phyloP scores from a whole-genome alignment of 2,113 vertebrate species.

The Tragelaphus buxtoni region DNA sequence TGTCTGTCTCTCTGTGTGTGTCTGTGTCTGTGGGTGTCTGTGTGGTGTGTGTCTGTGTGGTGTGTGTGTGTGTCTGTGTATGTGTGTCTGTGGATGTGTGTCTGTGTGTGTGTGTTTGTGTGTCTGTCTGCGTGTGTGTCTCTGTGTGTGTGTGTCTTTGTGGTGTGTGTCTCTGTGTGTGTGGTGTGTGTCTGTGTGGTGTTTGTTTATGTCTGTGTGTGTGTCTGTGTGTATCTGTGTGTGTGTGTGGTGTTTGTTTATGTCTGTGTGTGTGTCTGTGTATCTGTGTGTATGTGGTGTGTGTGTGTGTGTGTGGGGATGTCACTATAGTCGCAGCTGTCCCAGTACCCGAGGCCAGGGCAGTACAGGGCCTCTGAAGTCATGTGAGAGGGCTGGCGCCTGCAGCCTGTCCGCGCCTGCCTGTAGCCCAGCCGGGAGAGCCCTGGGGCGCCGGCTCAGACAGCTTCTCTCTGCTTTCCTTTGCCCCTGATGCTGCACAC shows the following conservation, averaged over 20 bases:
- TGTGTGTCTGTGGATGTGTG: too few relatives aligned
- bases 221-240: too few relatives aligned
- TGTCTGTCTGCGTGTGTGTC: too few relatives aligned
- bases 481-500: not conserved
- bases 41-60: too few relatives aligned
- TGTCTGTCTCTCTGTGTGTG: too few relatives aligned
- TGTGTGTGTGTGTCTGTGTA: too few relatives aligned
- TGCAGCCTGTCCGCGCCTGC: not conserved
- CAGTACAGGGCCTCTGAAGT: not conserved
- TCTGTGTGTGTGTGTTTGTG: too few relatives aligned
- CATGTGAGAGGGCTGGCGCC: not conserved
- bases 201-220: accelerated
- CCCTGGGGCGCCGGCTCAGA: not conserved
- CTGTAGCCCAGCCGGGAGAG: accelerated
- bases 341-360: not conserved
- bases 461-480: not conserved
- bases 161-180: too few relatives aligned
- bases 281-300: accelerated
- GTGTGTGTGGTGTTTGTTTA: accelerated
- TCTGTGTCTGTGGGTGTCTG: too few relatives aligned
- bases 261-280: accelerated
- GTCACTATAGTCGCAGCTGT: accelerated
- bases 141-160: too few relatives aligned
- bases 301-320: too few relatives aligned
- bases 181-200: too few relatives aligned